Base-by-base conservation (phyloP, 2,113 vertebrate species). In the Pedetes capensis region DNA sequence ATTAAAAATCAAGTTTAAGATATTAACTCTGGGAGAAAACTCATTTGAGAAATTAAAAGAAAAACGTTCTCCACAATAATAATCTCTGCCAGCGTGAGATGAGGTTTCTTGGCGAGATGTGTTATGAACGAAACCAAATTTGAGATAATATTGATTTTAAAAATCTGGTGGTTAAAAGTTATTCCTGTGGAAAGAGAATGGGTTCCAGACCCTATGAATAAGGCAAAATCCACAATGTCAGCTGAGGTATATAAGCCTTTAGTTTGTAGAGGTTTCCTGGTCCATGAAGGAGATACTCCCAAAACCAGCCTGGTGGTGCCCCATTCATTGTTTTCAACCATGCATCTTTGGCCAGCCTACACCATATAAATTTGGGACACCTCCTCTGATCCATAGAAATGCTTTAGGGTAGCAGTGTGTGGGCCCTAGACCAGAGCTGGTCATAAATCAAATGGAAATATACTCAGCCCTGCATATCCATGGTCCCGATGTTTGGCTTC, bases 121-220 rank as follows among this genome's bases (percentile, higher is more conserved):
- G 0, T 82, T 88, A 68, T 80, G 92, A 96, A 78, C 72, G 86
- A 95, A 97, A 95, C 96, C 96, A 96, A 90, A 75, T 96, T 96
- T 91, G 78, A 97, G 97, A 97, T 94, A 97, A 97, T 95, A 92
- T 89, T 95, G 96, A 95, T 97, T 95, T 95, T 55, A 85, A 94
- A 96, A 96, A 97, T 93, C 84, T 95, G 44, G 93, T 90, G 95
- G 91, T 81, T 91, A 66, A 93, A 83, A 90, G 81, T 91, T 94
- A 96, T 87, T 92, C 63, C 81, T 97, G 93, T 87, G 95, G 92
- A 96, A 97, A 97, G 96, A 78, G 93, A 96, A 95, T 78, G 80
- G 84, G 61, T 95, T 97, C 96, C 97, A 93, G 83, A 68, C 44
- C 85, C 85, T 71, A 87, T 92, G 95, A 95, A 63, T 87, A 96